Evolutionary conservation across 2,113 vertebrate species (phyloP).

Genomic region (Prolemur simus): DNA sequence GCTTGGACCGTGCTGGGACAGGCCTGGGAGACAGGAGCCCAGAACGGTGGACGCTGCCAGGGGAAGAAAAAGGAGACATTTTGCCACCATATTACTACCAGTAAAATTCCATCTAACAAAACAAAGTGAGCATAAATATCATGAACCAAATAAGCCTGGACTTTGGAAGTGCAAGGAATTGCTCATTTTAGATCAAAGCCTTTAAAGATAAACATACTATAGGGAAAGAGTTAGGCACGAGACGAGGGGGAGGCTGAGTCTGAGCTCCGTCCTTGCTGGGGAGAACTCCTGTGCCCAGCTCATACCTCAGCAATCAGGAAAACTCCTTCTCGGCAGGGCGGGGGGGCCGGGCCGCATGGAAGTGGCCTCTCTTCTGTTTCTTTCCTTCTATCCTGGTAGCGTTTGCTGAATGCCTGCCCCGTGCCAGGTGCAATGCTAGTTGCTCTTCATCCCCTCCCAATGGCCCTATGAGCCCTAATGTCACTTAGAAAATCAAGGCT

Average conservation of each 20-base stretch:
- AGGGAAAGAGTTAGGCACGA: neutral
- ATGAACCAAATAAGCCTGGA: neutral
- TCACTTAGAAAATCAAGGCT: neutral
- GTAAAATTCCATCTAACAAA: neutral
- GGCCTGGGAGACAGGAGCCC: neutral
- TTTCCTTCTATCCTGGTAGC: neutral
- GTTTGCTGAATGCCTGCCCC: neutral
- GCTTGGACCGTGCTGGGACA: neutral
- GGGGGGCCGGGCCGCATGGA: neutral
- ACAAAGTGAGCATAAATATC: neutral
- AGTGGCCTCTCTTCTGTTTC: neutral
- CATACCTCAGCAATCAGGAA: conserved; percentile 14
- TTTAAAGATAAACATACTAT: conserved; percentile 61
- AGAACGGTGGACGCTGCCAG: neutral
- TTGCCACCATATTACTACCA: neutral
- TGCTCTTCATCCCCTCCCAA: neutral
- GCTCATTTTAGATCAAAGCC: conserved; percentile 63
- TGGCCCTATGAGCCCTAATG: neutral
- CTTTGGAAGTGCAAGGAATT: neutral
- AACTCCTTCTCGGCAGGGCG: neutral
- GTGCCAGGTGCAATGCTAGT: neutral
- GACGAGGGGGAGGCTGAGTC: neutral
- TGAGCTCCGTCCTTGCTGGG: neutral
- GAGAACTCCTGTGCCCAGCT: neutral
- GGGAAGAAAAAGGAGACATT: neutral